These are phyloP conservation scores for Amphipyra tragopoginis DNA, from an alignment of 2,888 invertebrate species.

Conservation along the genomic window DNA sequence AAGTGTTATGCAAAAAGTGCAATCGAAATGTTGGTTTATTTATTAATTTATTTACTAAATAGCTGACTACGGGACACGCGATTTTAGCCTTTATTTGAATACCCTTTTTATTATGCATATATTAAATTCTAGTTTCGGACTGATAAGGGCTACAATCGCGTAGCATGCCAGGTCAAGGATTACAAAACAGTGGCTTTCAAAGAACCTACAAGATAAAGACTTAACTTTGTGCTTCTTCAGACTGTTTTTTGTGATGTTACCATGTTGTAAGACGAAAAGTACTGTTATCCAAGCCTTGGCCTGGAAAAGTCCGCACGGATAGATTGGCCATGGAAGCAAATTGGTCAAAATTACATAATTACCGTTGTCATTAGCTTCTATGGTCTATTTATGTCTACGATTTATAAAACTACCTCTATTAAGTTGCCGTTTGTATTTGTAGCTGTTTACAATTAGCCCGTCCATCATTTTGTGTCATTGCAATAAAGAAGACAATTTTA, in stretches of 20 bases:
- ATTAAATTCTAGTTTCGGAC: conserved; percentile 34
- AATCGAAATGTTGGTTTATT: conserved; percentile 69
- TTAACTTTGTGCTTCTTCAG: conserved; percentile 34
- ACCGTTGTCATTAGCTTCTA: conserved; percentile 59
- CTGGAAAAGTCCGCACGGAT: conserved; percentile 48
- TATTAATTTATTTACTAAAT: conserved; percentile 59
- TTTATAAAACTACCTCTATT: conserved; percentile 73
- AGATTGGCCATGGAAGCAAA: conserved; percentile 70
- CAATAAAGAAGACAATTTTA: conserved; percentile 50
- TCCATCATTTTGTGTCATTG: conserved; percentile 34
- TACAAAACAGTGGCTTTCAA: conserved; percentile 10
- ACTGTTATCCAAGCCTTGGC: conserved; percentile 21
- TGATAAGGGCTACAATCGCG: conserved; percentile 58
- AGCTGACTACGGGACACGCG: conserved; percentile 58
- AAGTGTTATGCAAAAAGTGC: conserved; percentile 88
- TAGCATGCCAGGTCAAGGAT: conserved; percentile 23
- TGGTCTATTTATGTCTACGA: conserved; percentile 62
- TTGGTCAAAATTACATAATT: conserved; percentile 72
- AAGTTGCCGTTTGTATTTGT: conserved; percentile 64
- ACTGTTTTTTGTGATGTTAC: conserved; percentile 10
- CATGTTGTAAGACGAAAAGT: neutral
- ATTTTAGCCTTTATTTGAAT: conserved; percentile 48
- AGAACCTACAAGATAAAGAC: conserved; percentile 8
- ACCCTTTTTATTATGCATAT: conserved; percentile 42
- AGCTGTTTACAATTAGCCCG: conserved; percentile 69